Conservation (phyloP, 2,113 vertebrate genomes). For the Saguinus midas region DNA sequence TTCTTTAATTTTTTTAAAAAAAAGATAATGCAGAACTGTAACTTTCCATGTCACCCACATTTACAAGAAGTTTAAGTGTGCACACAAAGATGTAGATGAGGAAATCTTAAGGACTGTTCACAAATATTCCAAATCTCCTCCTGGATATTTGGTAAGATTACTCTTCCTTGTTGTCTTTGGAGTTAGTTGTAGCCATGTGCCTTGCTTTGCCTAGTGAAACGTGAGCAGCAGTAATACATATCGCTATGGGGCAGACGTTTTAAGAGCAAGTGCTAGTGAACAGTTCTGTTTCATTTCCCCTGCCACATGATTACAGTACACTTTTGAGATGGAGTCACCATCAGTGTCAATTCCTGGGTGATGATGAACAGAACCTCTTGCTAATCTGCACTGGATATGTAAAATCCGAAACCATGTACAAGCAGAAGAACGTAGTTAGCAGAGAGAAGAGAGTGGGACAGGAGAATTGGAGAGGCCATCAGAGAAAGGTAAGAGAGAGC, state of each 20-base stretch:
- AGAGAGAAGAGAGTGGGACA: background rate
- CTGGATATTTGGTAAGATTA: background rate
- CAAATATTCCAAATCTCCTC: background rate
- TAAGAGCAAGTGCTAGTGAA: background rate
- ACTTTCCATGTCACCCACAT: background rate
- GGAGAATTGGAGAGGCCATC: background rate
- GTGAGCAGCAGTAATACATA: background rate
- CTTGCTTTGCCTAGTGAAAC: background rate
- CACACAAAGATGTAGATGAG: background rate
- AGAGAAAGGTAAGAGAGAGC: background rate
- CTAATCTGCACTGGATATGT: background rate
- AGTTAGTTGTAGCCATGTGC: background rate
- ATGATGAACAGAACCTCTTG: background rate
- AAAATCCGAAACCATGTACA: background rate
- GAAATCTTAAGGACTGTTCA: background rate
- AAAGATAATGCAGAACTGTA: background rate
- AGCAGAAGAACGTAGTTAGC: background rate
- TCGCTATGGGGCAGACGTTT: background rate
- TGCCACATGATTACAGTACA: background rate
- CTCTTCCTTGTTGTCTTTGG: background rate
- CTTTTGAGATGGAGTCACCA: background rate
- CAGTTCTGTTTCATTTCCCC: background rate
- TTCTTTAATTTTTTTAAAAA: background rate
- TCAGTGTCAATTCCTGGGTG: background rate
- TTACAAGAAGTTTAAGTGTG: background rate